These are phyloP conservation scores for Deroplatys truncata DNA, from an alignment of 2,888 invertebrate genomes.

Conservation along the genomic window DNA sequence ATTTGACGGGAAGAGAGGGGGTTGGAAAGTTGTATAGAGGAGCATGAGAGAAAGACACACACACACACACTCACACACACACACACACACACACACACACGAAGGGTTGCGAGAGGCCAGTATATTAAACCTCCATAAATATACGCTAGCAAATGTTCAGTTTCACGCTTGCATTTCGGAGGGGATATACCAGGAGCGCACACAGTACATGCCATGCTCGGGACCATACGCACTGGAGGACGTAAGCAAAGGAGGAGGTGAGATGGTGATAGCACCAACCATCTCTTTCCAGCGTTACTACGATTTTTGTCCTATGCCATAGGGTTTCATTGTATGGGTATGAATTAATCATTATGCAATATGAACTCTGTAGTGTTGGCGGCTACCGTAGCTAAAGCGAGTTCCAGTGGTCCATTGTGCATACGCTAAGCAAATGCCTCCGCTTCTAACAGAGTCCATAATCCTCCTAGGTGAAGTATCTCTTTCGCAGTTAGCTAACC, in stretches of 20 bases:
- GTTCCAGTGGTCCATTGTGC: neutral
- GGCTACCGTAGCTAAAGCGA: neutral
- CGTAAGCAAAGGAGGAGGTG: neutral
- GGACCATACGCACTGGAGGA: neutral
- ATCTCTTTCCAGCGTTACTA: neutral
- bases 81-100: neutral
- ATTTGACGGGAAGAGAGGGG: constrained; percentile 13
- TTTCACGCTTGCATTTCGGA: constrained; percentile 12
- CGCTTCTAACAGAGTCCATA: neutral
- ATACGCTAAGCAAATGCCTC: neutral
- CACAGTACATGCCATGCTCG: neutral
- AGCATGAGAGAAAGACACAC: neutral
- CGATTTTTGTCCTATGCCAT: constrained; percentile 9
- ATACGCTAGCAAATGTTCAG: constrained; percentile 25
- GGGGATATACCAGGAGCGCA: neutral
- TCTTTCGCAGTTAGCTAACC: neutral
- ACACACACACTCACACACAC: neutral
- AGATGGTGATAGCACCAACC: neutral
- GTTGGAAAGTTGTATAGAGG: neutral
- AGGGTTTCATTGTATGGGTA: constrained; percentile 3
- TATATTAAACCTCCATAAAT: constrained; percentile 30
- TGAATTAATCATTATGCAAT: constrained; percentile 16
- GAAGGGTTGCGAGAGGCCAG: constrained; percentile 16
- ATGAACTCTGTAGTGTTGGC: neutral
- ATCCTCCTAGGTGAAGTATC: constrained; percentile 3